phyloP scores from a whole-genome alignment of 2,797 vertebrate species.

The Gallirallus australis region DNA sequence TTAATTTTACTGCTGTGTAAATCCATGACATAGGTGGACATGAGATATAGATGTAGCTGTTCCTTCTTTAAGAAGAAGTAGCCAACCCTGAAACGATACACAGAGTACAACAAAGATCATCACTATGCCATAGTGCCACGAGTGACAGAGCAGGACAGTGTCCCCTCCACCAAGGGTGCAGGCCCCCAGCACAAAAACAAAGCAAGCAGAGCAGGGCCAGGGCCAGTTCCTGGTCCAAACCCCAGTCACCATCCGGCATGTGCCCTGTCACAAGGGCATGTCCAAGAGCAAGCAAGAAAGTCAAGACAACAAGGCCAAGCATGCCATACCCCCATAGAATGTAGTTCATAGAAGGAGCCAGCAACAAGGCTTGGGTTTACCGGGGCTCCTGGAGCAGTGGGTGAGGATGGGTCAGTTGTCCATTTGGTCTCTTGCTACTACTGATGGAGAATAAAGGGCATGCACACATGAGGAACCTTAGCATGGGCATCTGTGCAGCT shows the following conservation, averaged over 20 bases:
- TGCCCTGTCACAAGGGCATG: not conserved
- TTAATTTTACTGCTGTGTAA: not conserved
- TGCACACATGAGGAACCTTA: not conserved
- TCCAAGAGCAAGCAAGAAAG: not conserved
- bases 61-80: not conserved
- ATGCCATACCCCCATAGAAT: too few relatives aligned
- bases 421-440: not conserved
- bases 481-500: not conserved
- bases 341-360: not conserved
- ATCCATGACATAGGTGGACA: not conserved
- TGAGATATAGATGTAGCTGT: not conserved
- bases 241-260: rapidly evolving
- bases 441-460: not conserved
- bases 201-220: not conserved
- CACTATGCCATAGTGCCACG: not conserved
- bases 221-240: not conserved
- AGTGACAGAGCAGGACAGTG: not conserved
- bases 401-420: rapidly evolving
- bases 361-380: not conserved
- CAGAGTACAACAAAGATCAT: not conserved
- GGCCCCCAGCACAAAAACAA: not conserved
- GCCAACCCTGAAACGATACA: not conserved
- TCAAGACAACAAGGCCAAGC: not conserved
- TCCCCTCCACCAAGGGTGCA: not conserved
- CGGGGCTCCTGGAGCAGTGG: rapidly evolving